Evolutionary conservation across 2,888 invertebrate genomes (phyloP).

Genomic region (Agonum fuliginosum): DNA sequence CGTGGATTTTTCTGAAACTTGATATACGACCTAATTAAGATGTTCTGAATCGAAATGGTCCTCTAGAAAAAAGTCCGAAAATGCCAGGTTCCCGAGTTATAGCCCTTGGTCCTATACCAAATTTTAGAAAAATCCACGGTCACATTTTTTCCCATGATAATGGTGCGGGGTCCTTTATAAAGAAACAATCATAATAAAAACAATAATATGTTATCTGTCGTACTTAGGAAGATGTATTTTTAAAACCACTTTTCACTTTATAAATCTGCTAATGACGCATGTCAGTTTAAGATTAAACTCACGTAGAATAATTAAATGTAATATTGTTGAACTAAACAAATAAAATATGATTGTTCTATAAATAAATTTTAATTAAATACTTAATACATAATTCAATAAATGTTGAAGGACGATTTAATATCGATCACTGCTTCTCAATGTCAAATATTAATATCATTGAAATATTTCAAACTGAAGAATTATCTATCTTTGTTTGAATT

Average conservation of each 20-base stretch:
- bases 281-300: not conserved
- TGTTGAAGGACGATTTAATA: conserved; percentile 17
- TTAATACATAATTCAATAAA: conserved; percentile 28
- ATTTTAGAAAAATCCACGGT: too few species aligned
- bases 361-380: conserved; percentile 20
- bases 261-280: conserved; percentile 14
- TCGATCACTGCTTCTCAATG: not conserved
- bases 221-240: conserved; percentile 4
- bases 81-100: too few species aligned
- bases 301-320: not conserved
- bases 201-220: conserved; percentile 31
- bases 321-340: conserved; percentile 8
- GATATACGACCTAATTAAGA: too few species aligned
- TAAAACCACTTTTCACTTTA: conserved; percentile 23
- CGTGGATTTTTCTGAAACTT: too few species aligned
- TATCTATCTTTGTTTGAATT: too few species aligned
- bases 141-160: too few species aligned
- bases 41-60: too few species aligned
- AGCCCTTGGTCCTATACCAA: too few species aligned
- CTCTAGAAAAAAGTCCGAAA: too few species aligned
- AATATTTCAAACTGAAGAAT: conserved; percentile 4
- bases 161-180: too few species aligned
- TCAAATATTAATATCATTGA: not conserved
- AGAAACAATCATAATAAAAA: conserved; percentile 15
- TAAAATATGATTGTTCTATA: conserved; percentile 5